Conservation (phyloP, 2,113 vertebrate genomes). For the Trochalopteron elliotii region DNA sequence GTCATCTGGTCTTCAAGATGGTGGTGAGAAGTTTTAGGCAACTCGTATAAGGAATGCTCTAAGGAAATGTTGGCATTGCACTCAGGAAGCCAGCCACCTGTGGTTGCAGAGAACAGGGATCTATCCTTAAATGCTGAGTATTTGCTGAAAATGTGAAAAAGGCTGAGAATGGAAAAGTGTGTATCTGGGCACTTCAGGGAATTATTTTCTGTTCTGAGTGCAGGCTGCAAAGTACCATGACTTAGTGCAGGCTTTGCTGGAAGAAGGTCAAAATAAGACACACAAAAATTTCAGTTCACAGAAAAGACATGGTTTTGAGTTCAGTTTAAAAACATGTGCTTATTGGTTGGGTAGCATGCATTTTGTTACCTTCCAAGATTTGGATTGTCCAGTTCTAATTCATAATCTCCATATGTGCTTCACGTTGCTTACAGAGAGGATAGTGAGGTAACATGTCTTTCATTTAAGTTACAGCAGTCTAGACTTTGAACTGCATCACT, state of each 20-base stretch:
- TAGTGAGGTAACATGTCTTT: not conserved
- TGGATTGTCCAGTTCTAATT: not conserved
- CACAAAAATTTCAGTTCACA: not conserved
- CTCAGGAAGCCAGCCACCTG: not conserved
- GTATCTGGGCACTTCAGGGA: not conserved
- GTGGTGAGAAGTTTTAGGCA: not conserved
- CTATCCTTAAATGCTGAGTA: not conserved
- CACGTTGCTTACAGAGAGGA: not conserved
- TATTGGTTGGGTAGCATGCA: not conserved
- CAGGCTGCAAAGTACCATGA: not conserved
- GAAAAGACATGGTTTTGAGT: not conserved
- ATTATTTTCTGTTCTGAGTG: not conserved
- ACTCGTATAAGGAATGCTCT: not conserved
- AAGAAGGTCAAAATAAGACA: not conserved
- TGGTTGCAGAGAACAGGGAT: not conserved
- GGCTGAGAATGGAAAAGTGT: not conserved
- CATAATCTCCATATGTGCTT: not conserved
- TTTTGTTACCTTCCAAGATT: not conserved
- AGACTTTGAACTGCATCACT: not conserved
- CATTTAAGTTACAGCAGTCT: not conserved
- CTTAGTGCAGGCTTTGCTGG: not conserved
- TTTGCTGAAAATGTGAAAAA: not conserved
- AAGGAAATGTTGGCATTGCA: not conserved
- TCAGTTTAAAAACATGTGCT: not conserved
- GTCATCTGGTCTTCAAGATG: not conserved